phyloP scores from a whole-genome alignment of 2,888 invertebrate species.

The Pyrocoelia pectoralis region DNA sequence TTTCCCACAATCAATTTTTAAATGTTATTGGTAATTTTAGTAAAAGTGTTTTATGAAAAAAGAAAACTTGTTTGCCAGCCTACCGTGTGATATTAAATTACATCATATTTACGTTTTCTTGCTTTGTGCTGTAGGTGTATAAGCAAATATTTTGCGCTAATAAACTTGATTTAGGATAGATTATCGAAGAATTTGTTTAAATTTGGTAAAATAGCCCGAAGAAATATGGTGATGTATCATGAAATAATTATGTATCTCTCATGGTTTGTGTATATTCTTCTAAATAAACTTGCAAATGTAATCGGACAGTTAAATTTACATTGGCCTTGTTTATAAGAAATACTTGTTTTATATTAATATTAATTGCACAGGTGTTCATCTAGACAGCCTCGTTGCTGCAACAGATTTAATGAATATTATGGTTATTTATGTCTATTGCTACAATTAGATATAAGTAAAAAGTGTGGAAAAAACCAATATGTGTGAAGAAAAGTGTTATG shows the following conservation, averaged over 20 bases:
- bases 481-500: no score
- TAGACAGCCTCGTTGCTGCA: slow-evolving; percentile 15
- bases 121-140: no score
- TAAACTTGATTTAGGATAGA: no score
- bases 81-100: no score
- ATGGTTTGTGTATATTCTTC: background rate
- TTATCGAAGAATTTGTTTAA: no score
- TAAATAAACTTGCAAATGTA: slow-evolving; percentile 7
- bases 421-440: background rate
- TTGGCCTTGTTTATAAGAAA: slow-evolving; percentile 19
- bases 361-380: slow-evolving; percentile 25
- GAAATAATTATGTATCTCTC: background rate
- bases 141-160: no score
- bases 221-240: background rate
- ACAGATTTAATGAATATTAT: slow-evolving; percentile 2
- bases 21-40: no score
- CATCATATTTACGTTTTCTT: no score
- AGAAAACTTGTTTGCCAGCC: no score
- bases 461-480: background rate
- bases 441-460: background rate
- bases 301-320: slow-evolving; percentile 18
- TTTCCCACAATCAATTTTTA: no score
- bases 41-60: no score
- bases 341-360: slow-evolving; percentile 21
- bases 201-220: background rate